Evolutionary conservation across 37 sponge, comb jelly and placozoan species (phyloP).

Genomic region (Spongia lamella): DNA sequence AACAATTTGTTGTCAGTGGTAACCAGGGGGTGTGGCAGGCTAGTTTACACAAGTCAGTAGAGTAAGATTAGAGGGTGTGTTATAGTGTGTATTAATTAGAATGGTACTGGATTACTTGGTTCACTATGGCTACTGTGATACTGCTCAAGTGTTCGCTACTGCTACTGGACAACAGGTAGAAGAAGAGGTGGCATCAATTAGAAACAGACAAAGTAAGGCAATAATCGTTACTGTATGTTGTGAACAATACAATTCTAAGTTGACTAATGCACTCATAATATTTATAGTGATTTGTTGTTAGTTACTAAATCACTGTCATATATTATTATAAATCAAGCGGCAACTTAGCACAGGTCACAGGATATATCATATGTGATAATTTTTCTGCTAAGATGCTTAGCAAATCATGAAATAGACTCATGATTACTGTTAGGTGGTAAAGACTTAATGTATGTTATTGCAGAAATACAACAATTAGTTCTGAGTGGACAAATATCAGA

Average conservation of each 20-base stretch:
- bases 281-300: no score
- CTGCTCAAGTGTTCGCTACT: slow-evolving; percentile 81
- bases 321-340: no score
- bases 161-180: slow-evolving; percentile 71
- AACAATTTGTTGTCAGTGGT: slow-evolving; percentile 26
- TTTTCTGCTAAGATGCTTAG: no score
- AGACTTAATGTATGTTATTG: no score
- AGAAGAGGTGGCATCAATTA: slow-evolving; percentile 80
- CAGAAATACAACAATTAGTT: slow-evolving; percentile 86
- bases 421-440: no score
- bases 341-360: no score
- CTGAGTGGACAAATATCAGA: slow-evolving; percentile 75
- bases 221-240: neutral
- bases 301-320: no score
- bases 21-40: slow-evolving; percentile 81
- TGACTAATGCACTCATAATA: no score
- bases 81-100: slow-evolving; percentile 22
- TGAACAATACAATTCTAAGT: no score
- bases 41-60: slow-evolving; percentile 60
- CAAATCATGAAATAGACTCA: no score
- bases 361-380: no score
- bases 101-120: slow-evolving; percentile 94
- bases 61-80: neutral
- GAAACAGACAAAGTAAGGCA: slow-evolving; percentile 84
- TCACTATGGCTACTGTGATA: slow-evolving; percentile 89